Percentiles rank a stretch among this genome's conserved stretches.
Conservation (phyloP, 2,113 vertebrate genomes). For the Synodontis membranacea region DNA sequence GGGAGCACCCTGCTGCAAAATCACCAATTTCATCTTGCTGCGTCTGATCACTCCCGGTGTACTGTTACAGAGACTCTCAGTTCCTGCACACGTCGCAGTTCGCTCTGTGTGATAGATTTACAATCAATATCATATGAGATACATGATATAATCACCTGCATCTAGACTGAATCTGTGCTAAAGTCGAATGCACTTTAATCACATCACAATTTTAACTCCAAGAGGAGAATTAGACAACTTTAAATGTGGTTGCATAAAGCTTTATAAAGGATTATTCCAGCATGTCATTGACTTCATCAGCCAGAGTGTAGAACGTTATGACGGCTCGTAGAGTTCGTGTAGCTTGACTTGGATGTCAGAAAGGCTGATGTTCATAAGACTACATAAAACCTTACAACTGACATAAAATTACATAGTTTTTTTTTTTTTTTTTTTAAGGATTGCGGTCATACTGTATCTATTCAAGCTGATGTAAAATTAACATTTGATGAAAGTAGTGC, state of each 20-base stretch:
- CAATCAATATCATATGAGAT: neutral
- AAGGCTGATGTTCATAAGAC: neutral
- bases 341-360: too few relatives aligned
- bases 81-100: neutral
- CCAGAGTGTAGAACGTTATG: too few relatives aligned
- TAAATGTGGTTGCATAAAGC: neutral
- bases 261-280: neutral
- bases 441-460: too few relatives aligned
- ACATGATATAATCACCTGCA: neutral
- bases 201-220: neutral
- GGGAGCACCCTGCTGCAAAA: conserved; percentile 30
- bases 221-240: too few relatives aligned
- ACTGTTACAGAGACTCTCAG: conserved; percentile 13
- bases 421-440: too few relatives aligned
- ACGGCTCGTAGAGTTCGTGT: too few relatives aligned
- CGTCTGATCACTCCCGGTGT: conserved; percentile 6
- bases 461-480: too few relatives aligned
- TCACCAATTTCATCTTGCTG: conserved; percentile 17
- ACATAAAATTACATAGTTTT: too few relatives aligned
- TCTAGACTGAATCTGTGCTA: too few relatives aligned
- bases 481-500: too few relatives aligned
- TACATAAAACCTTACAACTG: neutral
- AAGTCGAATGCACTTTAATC: neutral
- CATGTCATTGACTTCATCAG: too few relatives aligned
- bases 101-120: neutral